Base-by-base conservation (phyloP, 2,113 vertebrate species). In the Chaetodon trifascialis region DNA sequence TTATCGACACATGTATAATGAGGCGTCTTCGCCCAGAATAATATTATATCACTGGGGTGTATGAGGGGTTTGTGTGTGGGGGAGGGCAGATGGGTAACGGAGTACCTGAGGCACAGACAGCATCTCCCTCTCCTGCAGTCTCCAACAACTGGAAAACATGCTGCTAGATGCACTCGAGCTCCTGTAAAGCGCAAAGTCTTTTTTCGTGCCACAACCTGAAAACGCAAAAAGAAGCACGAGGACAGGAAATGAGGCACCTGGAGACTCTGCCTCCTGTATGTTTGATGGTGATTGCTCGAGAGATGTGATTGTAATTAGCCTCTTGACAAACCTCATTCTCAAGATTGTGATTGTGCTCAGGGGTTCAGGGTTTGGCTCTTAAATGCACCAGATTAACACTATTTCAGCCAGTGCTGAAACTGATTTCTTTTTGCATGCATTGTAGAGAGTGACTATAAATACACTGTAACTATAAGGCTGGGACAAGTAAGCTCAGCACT, bases 241-340 rank as follows among this genome's bases (percentile, higher is more conserved):
- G 64, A 60, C 0, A 19, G 76, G 55, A 89, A 80, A 79, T 55
- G 55, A 75, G 38, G 21, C 66, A 86, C 73, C 66, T 82, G 59
- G 64, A 67, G 69, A 42, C 49, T 59, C 59, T 36, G 1, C 17
- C 25, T 73, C 51, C 62, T 55, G 51, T 73, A 36, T 70, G 49
- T 73, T 40, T 21, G 23, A 72, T 52, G 55, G 62, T 66, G 72
- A 83, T 79, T 82, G 58, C 72, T 67, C 47, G 58, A 79, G 64
- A 78, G 65, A 74, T 55, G 49, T 56, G 83, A 86, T 83, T 83
- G 59, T 81, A 85, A 91, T 88, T 79, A 81, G 51, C 47, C 69
- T 83, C 80, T 80, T 68, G 76, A 73, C 67, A 73, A 66, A 83
- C 44, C 44, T 23, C 16, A 44, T 52, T 52, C 11, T 59, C 4